Base-by-base conservation (phyloP, 2,797 vertebrate species). In the Microctenopoma stevenorrisi region DNA sequence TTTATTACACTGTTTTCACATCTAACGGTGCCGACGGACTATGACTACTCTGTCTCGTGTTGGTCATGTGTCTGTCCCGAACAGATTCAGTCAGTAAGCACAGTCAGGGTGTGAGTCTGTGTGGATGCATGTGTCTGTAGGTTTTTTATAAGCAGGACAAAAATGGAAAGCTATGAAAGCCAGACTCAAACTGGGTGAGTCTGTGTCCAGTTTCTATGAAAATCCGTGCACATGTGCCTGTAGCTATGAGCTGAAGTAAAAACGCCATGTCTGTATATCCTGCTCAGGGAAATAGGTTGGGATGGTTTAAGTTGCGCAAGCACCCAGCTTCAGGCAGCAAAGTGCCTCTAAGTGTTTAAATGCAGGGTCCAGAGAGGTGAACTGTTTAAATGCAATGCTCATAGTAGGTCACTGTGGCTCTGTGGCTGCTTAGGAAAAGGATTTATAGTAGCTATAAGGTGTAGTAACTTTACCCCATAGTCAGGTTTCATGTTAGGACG, bases 261-360 rank as follows among this genome's bases (percentile, higher is more conserved):
- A 33, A 68, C 13, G 28, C 65, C 11, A 35, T 28, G 65, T 57
- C 72, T 81, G 62, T 63, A 60, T 42, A 33, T 64, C 76, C 46
- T 44, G 75, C 81, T 68, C 10, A 2, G 64, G 76, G 74, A 85
- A 83, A 86, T 74, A 63, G 76, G 82, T 51, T 80, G 54, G 35
- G 58, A 56, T 69, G 62, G 67, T 54, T 74, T 64, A 58, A 72
- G 71, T 53, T 18, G 68, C 62, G 56, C 12, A 1, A 59, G 79
- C 70, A 81, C 58, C 73, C 64, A 73, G 76, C 64, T 82, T 82
- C 63, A 68, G 73, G 67, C 81, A 67, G 79, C 69, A 79, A 82
- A 84, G 76, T 72, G 84, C 73, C 72, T 76, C 44, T 76, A 65
- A 85, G 78, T 82, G 76, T 83, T 86, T 76, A 78, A 89, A 84